Evolutionary conservation across 2,797 vertebrate species (phyloP).

Genomic region (Sebastes cheni): DNA sequence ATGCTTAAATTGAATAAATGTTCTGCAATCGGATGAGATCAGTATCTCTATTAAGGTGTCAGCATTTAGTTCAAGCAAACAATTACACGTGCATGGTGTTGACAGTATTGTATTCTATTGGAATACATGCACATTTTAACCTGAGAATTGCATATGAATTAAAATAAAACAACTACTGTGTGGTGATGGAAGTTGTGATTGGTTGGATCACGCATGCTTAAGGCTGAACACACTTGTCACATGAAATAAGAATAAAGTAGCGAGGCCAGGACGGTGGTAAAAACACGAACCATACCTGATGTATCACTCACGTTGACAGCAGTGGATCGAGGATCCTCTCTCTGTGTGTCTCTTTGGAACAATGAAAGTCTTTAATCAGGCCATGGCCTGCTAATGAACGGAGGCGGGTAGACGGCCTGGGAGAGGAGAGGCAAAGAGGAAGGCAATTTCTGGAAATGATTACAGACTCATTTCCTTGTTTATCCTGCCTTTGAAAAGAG

Average conservation of each 20-base stretch:
- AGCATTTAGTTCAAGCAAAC: not conserved
- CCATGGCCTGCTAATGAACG: conserved; percentile 81
- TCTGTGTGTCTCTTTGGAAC: conserved; percentile 47
- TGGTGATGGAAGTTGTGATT: not conserved
- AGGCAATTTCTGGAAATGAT: conserved; percentile 87
- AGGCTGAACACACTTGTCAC: conserved; percentile 15
- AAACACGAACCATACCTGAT: conserved; percentile 30
- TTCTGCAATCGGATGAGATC: conserved; percentile 16
- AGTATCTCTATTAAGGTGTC: not conserved
- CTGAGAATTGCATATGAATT: not conserved
- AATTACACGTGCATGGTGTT: not conserved
- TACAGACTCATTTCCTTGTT: conserved; percentile 90
- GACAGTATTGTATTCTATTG: not conserved
- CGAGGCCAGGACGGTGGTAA: not conserved
- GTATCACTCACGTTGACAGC: conserved; percentile 41
- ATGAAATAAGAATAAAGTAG: conserved; percentile 5
- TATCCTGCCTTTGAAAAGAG: conserved; percentile 85
- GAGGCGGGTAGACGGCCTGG: conserved; percentile 73
- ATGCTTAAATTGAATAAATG: conserved; percentile 32
- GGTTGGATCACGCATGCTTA: not conserved
- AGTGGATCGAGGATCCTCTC: conserved; percentile 38
- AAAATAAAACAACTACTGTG: not conserved
- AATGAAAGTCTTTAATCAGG: conserved; percentile 83
- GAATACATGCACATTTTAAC: not conserved
- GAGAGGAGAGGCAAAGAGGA: conserved; percentile 79